A percentile compares a stretch with the other conserved stretches of the same genome.
phyloP scores from a whole-genome alignment of 2,113 vertebrate genomes.

The Columbina picui region DNA sequence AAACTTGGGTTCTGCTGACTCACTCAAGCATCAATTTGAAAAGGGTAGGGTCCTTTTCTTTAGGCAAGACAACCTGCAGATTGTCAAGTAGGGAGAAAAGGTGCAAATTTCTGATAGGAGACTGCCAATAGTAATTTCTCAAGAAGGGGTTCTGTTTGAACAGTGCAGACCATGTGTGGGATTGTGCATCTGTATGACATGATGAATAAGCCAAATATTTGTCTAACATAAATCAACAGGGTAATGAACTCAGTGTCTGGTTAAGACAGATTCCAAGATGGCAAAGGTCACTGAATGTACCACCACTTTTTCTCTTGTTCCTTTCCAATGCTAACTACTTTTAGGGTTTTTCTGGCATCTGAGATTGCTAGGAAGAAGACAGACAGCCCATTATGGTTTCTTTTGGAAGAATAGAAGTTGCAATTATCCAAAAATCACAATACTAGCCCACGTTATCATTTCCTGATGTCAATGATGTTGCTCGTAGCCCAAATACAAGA shows the following conservation, averaged over 20 bases:
- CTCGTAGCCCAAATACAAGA: not conserved
- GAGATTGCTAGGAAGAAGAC: not conserved
- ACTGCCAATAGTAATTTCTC: not conserved
- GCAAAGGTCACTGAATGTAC: not conserved
- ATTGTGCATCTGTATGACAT: not conserved
- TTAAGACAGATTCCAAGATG: not conserved
- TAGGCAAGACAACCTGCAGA: not conserved
- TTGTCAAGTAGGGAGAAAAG: not conserved
- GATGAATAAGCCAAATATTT: not conserved
- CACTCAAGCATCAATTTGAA: not conserved
- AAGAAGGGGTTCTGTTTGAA: not conserved
- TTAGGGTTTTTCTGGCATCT: not conserved
- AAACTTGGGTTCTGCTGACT: not conserved
- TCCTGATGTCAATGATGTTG: conserved; percentile 13
- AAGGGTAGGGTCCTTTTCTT: not conserved
- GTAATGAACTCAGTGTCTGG: conserved; percentile 4
- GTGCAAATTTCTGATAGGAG: not conserved
- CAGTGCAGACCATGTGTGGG: not conserved
- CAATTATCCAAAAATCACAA: conserved; percentile 64
- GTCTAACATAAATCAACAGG: not conserved
- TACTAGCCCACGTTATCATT: not conserved
- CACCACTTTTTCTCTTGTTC: not conserved
- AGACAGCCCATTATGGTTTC: conserved; percentile 3
- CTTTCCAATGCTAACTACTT: conserved; percentile 34
- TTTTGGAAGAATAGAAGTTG: conserved; percentile 29